These are phyloP conservation scores for Ochotona curzoniae DNA, from an alignment of 2,113 vertebrate genomes.

Conservation along the genomic window DNA sequence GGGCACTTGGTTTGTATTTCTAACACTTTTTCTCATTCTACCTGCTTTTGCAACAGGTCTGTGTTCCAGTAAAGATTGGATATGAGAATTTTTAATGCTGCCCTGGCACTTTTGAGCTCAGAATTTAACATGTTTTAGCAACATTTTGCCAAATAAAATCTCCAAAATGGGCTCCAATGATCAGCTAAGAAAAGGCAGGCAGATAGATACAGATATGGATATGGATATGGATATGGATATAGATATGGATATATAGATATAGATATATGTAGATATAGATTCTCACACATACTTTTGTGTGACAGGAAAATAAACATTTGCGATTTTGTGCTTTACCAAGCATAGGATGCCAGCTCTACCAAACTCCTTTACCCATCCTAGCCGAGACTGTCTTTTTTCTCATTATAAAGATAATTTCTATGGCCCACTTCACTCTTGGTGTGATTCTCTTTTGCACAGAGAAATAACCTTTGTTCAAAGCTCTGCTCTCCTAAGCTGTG, in stretches of 20 bases:
- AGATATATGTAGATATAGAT: too few species aligned
- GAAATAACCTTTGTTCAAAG: constrained; percentile 73
- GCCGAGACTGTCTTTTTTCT: not conserved
- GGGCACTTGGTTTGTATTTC: not conserved
- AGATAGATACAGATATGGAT: too few species aligned
- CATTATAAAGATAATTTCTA: not conserved
- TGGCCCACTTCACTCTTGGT: not conserved
- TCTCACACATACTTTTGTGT: not conserved
- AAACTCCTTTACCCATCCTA: not conserved
- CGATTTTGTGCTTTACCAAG: not conserved
- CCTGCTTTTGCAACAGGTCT: constrained; percentile 49
- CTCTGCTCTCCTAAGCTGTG: constrained; percentile 44
- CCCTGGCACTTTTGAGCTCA: not conserved
- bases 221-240: too few species aligned
- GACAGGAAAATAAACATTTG: not conserved
- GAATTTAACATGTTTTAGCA: constrained; percentile 14
- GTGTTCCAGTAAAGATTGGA: not conserved
- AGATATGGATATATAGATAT: too few species aligned
- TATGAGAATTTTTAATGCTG: not conserved
- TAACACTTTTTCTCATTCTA: not conserved
- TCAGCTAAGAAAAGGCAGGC: not conserved
- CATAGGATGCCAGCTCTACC: not conserved
- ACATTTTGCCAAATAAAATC: constrained; percentile 20
- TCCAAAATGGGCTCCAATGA: not conserved
- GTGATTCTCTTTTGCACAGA: constrained; percentile 7